Evolutionary conservation across 2,888 invertebrate genomes (phyloP).

Genomic region (Boloria selene): DNA sequence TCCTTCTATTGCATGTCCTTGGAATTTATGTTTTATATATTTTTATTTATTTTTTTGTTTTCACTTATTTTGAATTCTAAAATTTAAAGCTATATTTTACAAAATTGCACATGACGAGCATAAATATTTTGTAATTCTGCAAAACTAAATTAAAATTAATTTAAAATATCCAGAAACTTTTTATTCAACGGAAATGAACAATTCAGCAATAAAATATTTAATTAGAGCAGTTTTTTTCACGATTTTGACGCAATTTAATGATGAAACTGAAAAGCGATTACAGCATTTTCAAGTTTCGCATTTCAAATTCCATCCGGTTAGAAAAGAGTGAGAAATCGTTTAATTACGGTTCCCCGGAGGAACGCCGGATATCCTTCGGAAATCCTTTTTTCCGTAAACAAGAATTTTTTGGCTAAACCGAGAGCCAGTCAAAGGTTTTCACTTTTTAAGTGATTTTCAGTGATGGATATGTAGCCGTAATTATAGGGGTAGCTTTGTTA

Average conservation of each 20-base stretch:
- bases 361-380: slow-evolving; percentile 43
- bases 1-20: too few relatives aligned
- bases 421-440: slow-evolving; percentile 40
- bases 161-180: too few relatives aligned
- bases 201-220: background rate
- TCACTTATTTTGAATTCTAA: too few relatives aligned
- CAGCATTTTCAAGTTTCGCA: slow-evolving; percentile 25
- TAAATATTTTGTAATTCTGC: too few relatives aligned
- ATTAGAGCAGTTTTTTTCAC: slow-evolving; percentile 2
- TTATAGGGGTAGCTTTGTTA: slow-evolving; percentile 32
- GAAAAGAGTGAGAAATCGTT: slow-evolving; percentile 31
- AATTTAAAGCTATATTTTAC: too few relatives aligned
- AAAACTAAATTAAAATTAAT: too few relatives aligned
- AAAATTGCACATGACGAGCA: too few relatives aligned
- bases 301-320: slow-evolving; percentile 28
- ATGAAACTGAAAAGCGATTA: slow-evolving; percentile 21
- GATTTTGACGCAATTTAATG: slow-evolving; percentile 17
- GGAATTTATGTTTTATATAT: too few relatives aligned
- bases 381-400: slow-evolving; percentile 45
- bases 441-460: slow-evolving; percentile 39
- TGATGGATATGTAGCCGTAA: slow-evolving; percentile 35
- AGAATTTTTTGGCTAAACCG: slow-evolving; percentile 41
- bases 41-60: too few relatives aligned
- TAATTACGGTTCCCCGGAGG: slow-evolving; percentile 38
- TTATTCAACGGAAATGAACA: background rate